Conservation (phyloP, 2,113 vertebrate species). For the Crotophaga sulcirostris region DNA sequence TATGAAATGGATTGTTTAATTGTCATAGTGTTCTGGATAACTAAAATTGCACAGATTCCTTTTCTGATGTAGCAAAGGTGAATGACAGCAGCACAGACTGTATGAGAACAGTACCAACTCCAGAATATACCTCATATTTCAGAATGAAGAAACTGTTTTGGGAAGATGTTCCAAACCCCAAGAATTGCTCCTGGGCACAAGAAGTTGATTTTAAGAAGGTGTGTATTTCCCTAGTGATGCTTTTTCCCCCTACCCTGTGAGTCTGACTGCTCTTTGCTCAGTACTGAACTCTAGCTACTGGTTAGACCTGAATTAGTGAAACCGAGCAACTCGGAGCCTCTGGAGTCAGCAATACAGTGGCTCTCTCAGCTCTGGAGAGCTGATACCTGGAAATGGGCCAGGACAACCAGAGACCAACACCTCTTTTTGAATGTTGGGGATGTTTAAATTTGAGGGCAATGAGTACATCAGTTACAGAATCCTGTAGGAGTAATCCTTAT, state of each 20-base stretch:
- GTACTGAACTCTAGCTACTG: background rate
- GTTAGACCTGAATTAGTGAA: background rate
- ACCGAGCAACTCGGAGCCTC: background rate
- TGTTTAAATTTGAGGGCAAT: background rate
- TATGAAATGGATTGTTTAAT: background rate
- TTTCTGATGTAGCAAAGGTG: background rate
- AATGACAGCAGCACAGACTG: background rate
- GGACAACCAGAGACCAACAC: too few species aligned
- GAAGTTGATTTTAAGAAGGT: conserved; percentile 93
- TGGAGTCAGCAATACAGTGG: background rate
- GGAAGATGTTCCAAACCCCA: conserved; percentile 95
- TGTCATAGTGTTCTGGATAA: background rate
- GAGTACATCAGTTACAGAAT: background rate
- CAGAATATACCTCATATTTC: conserved; percentile 15
- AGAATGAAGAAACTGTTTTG: conserved; percentile 93
- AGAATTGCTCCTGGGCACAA: conserved; percentile 95
- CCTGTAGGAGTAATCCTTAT: fast-evolving
- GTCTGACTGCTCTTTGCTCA: background rate
- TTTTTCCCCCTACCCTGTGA: background rate
- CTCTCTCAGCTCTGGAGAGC: background rate
- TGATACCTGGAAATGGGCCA: background rate
- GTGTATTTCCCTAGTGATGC: background rate
- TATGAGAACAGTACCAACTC: background rate
- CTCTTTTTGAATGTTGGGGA: too few species aligned
- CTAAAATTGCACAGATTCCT: background rate